Conservation (phyloP, 2,797 vertebrate genomes). For the Alca torda region DNA sequence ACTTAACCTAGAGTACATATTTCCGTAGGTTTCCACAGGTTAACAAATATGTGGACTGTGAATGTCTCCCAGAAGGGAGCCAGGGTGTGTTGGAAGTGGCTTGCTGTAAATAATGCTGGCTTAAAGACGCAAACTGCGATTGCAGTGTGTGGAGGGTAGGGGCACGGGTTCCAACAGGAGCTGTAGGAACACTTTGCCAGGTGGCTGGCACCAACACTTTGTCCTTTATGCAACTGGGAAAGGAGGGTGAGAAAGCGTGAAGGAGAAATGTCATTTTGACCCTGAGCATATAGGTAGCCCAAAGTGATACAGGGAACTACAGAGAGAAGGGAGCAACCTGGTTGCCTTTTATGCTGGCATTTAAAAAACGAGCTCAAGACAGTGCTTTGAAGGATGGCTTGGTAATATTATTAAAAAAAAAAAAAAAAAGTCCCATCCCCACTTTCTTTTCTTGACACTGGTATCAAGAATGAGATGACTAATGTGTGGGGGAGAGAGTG, state of each 20-base stretch:
- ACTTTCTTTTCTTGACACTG: neutral
- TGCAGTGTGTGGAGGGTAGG: neutral
- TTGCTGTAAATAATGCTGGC: neutral
- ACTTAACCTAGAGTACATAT: neutral
- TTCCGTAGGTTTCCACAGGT: neutral
- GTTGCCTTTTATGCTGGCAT: neutral
- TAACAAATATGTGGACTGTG: neutral
- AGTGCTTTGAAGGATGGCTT: slow-evolving; percentile 12
- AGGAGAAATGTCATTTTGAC: neutral
- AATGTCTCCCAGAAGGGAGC: neutral
- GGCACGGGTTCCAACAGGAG: neutral
- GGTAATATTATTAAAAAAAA: neutral
- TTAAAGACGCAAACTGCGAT: neutral
- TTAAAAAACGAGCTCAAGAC: slow-evolving; percentile 31
- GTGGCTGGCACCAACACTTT: neutral
- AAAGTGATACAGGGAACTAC: neutral
- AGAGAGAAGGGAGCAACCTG: neutral
- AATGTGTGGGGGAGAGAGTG: neutral
- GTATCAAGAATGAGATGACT: neutral
- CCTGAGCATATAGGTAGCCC: neutral
- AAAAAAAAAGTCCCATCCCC: neutral
- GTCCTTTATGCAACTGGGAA: neutral
- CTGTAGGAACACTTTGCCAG: neutral
- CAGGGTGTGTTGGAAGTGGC: neutral
- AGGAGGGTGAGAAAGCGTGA: neutral